Conservation (phyloP, 2,888 invertebrate species). For the Ethmia dodecea region DNA sequence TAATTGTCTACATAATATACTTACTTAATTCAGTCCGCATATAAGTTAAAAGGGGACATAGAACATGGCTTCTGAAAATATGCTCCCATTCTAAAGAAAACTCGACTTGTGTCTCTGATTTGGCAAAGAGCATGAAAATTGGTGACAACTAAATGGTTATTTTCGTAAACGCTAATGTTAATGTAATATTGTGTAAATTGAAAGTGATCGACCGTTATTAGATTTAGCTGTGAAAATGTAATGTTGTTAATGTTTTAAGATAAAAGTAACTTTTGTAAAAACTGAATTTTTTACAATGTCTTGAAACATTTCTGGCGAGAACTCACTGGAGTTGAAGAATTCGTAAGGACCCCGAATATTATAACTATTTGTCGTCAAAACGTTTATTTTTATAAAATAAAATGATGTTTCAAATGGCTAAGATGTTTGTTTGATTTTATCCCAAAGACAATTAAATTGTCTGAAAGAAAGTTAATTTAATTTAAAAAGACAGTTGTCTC, state of each 20-base stretch:
- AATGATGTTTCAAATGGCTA: conserved; percentile 65
- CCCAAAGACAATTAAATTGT: no score
- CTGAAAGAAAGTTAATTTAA: no score
- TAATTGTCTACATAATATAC: no score
- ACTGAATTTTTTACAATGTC: conserved; percentile 82
- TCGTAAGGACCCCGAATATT: conserved; percentile 76
- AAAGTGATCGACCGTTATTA: conserved; percentile 75
- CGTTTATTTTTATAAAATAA: conserved; percentile 79
- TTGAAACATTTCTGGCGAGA: conserved; percentile 80
- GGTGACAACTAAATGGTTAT: conserved; percentile 40
- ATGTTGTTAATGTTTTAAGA: conserved; percentile 81
- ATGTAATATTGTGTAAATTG: conserved; percentile 48
- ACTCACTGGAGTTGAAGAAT: conserved; percentile 59
- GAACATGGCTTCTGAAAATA: no score
- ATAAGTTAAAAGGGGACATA: no score
- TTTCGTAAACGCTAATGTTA: conserved; percentile 64
- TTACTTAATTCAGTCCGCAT: no score
- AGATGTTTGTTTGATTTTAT: conserved; percentile 16
- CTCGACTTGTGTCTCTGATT: no score
- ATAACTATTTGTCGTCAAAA: conserved; percentile 78
- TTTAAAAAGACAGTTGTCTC: no score
- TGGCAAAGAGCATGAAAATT: no score
- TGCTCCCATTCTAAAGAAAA: no score
- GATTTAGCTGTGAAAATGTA: conserved; percentile 76
- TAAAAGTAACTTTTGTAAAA: conserved; percentile 83